Evolutionary conservation across 2,113 vertebrate species (phyloP), one percentile per base, ranked within the genome.

Genomic region (Varanus komodoensis): DNA sequence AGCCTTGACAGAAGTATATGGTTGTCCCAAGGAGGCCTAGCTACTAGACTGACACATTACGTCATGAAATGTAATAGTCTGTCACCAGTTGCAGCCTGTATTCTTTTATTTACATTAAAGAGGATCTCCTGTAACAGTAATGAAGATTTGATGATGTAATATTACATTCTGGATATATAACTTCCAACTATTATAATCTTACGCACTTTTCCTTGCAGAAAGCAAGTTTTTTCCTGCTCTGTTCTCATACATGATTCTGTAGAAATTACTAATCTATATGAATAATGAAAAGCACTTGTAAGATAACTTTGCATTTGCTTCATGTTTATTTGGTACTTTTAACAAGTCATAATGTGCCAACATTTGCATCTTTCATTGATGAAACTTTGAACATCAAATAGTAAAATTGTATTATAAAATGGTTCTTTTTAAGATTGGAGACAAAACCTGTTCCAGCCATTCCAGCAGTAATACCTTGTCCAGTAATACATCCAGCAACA

Each of bases 381-480:
- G 88, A 67, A 92, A 89, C 87, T 91, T 57, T 82, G 48, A 87
- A 78, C 75, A 57, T 82, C 68, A 89, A 29, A 91, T 93, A 96
- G 90, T 91, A 89, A 91, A 85, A 85, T 81, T 92, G 81, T 19
- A 48, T 82, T 3, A 61, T 92, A 94, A 89, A 92, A 81, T 80
- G 0, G 92, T 88, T 27, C 89, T 89, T 87, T 84, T 91, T 83
- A 96, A 99, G 98, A 97, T 97, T 25, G 98, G 98, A 69, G 99
- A 99, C 92, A 99, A 98, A 95, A 98, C 96, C 95, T 98, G 97
- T 93, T 99, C 98, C 8, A 99, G 98, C 91, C 98, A 98, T 96
- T 99, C 99, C 17, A 99, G 99, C 97, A 99, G 99, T 96, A 99
- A 99, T 94, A 99, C 98, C 2, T 97, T 99, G 19, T 99, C 98